Conservation (phyloP, 2,113 vertebrate species). For the Anoplopoma fimbria region DNA sequence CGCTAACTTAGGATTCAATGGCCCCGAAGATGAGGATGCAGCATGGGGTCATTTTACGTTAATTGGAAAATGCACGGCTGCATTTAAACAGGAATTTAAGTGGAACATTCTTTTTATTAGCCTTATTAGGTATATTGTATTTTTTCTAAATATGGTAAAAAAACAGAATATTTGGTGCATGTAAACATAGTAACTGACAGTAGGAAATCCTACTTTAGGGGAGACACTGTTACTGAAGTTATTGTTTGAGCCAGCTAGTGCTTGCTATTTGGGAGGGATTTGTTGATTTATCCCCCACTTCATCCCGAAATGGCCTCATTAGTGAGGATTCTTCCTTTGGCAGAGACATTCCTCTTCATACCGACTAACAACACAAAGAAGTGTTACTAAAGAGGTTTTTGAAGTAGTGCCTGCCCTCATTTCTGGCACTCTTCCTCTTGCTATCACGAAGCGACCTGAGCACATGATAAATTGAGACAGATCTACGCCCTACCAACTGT, state of each 20-base stretch:
- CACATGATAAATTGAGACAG: conserved; percentile 48
- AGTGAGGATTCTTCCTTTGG: conserved; percentile 37
- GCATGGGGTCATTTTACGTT: too few relatives aligned
- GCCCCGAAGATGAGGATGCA: too few relatives aligned
- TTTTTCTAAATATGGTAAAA: background rate
- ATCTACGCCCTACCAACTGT: conserved; percentile 43
- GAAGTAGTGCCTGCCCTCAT: conserved; percentile 45
- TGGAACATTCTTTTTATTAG: background rate
- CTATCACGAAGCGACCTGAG: conserved; percentile 20
- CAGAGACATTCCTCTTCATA: conserved; percentile 25
- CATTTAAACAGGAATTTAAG: too few relatives aligned
- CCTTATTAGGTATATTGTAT: background rate
- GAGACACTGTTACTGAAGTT: conserved; percentile 24
- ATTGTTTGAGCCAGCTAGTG: background rate
- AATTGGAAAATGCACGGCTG: too few relatives aligned
- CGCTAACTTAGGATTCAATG: too few relatives aligned
- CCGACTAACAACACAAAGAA: conserved; percentile 45
- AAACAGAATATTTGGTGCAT: background rate
- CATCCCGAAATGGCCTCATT: conserved; percentile 57
- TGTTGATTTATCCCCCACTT: conserved; percentile 33
- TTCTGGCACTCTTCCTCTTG: conserved; percentile 37
- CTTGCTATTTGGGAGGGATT: conserved; percentile 13
- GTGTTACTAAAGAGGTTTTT: conserved; percentile 21
- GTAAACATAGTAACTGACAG: background rate
- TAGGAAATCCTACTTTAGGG: background rate